Evolutionary conservation across 2,797 vertebrate genomes (phyloP), one percentile per base, ranked within the genome.

Genomic region (Pangasius larnaudii): DNA sequence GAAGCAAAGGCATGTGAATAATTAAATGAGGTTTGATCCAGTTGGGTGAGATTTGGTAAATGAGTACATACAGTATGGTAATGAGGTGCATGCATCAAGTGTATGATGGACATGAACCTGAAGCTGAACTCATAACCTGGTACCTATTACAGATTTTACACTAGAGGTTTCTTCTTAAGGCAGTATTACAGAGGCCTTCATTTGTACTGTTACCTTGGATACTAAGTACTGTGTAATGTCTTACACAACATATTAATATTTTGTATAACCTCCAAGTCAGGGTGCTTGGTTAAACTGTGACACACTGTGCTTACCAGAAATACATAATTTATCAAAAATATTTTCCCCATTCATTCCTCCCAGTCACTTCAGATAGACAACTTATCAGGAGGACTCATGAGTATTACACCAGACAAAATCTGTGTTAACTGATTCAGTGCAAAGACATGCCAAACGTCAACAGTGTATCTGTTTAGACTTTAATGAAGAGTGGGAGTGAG

Each of bases 201-300:
- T 75, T 87, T 53, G 71, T 65, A 58, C 56, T 65, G 84, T 88
- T 49, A 85, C 86, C 74, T 49, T 85, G 75, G 86, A 85, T 83
- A 65, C 61, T 49, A 36, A 61, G 39, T 36, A n/a, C 39, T 36
- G n/a, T 59, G 27, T 46, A 61, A 42, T 13, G 46, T 42, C 58
- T 42, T 19, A 59, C 18, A 42, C 42, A 65, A 49, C 59, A 65
- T 42, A 24, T 63, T 46, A 11, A 46, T 46, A n/a, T 36, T 81
- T 82, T 72, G 74, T 46, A 33, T 63, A 24, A 63, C 9, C 14
- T 63, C 53, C 65, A 86, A 53, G 67, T 49, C 18, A 39, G 33
- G 42, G 56, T 56, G 9, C 30, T 71, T 49, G 24, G 56, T 14
- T 53, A n/a, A 77, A 33, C 39, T 74, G 33, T 75, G 61, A 72